Base-by-base conservation (phyloP, 2,888 invertebrate genomes). In the Stenolophus ochropezus region DNA sequence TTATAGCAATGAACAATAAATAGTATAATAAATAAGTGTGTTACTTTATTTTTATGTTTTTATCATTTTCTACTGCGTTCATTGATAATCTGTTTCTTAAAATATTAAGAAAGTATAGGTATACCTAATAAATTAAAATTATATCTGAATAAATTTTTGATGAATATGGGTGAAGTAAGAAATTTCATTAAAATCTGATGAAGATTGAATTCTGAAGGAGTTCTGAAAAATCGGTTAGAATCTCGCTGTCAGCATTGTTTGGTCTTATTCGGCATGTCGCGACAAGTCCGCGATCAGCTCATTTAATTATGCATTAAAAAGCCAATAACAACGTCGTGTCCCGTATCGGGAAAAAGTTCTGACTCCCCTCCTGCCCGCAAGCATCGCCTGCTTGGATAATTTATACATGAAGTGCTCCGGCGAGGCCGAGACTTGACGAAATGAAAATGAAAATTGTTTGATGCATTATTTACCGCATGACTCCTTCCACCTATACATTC, bases 371-470 rank as follows among this genome's bases (percentile, higher is more conserved):
- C 65, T 42, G 42, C 33, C 65, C 18, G 65, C 18, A 33, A 61
- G 5, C 65, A 69, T 33, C 51, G 79, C 42, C 81, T 53, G 23
- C 61, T 42, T 11, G 23, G 81, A 81, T 81, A 81, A 81, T 81
- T 81, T 81, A 81, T 81, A 74, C 81, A 81, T 81, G 81, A 81
- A 81, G 81, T 47, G 81, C 47, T 79, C 81, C 74, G 47, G 25
- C 56, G 53, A 81, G 76, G 69, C 81, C 79, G 79, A 82, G 83
- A 83, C 78, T 77, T 79, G 81, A 83, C 79, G 73, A 82, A 83
- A 83, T 83, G 81, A 83, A 83, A 83, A 82, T 83, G 83, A 83
- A 83, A 83, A 84, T 84, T 83, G 81, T 76, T 71, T 65, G 76
- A 56, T 83, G 83, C 82, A 83, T 83, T 83, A 83, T 83, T 83